These are phyloP conservation scores for Caenorhabditis sp. DNA, from an alignment of 2,888 invertebrate species.

Conservation along the genomic window DNA sequence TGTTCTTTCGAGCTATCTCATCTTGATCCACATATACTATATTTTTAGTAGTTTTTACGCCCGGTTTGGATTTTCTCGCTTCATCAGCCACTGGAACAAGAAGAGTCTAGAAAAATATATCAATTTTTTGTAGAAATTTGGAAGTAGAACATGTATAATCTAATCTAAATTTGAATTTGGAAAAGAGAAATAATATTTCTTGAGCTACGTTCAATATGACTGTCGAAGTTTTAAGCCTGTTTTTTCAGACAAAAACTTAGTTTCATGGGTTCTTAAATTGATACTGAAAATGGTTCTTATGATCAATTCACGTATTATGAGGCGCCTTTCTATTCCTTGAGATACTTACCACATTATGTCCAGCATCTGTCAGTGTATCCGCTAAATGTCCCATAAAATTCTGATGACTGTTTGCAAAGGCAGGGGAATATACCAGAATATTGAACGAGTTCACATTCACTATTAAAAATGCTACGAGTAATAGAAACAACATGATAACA, in stretches of 20 bases:
- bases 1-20: background rate
- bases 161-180: too few species aligned
- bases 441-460: constrained; percentile 7
- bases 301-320: too few species aligned
- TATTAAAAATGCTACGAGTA: background rate
- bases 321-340: too few species aligned
- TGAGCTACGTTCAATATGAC: too few species aligned
- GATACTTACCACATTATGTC: constrained; percentile 43
- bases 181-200: too few species aligned
- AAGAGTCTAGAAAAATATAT: background rate
- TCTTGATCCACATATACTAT: background rate
- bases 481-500: background rate
- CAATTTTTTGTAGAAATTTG: too few species aligned
- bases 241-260: too few species aligned
- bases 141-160: too few species aligned
- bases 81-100: background rate
- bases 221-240: too few species aligned
- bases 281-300: too few species aligned
- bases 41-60: background rate
- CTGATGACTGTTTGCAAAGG: constrained; percentile 37
- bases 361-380: constrained; percentile 39
- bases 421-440: constrained; percentile 41
- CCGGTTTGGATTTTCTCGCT: background rate
- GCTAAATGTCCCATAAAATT: constrained; percentile 45
- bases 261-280: too few species aligned